Base-by-base conservation (phyloP, 2,113 vertebrate genomes). In the Merops nubicus region DNA sequence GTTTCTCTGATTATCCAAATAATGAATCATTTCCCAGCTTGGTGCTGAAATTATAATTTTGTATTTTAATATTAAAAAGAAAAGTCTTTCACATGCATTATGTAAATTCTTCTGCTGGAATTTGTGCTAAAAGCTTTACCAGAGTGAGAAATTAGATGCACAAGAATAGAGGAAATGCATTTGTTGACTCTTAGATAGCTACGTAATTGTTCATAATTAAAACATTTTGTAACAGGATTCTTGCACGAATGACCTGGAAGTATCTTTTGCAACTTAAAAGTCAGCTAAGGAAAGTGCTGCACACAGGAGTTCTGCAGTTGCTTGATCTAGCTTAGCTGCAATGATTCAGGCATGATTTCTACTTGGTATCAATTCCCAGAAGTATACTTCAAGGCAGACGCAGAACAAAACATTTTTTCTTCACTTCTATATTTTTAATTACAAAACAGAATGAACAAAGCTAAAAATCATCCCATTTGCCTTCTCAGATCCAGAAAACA, bases 191-290 rank as follows among this genome's bases (percentile, higher is more conserved):
- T 69, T 79, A 89, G 63, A 59, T 87, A 91, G 93, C 87, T 96
- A 89, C 75, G 89, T 96, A 95, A 95, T 96, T 97, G 79, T 91
- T 96, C 81, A 90, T 89, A 96, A 96, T 97, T 93, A 96, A 96
- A 97, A 87, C 48, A 81, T 89, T 94, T 89, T 95, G 80, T 89
- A 91, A 85, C 23, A 56, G 85, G 95, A 96, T 83, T 85, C 47
- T 77, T 94, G 64, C 57, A 85, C 8, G 73, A 94, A 93, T 62
- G 83, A 54, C 47, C 72, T 75, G 38, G 45, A 85, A 95, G 53
- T 78, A 65, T 92, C 62, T 93, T 96, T 79, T 33, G 31, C 69
- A 81, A 68, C 5, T 20, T 72, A 51, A 42, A 91, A 93, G n/a
- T 75, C 88, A 84, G 65, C n/a, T 57, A 68, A 78, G 73, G 56